Percentiles rank a stretch among this genome's conserved stretches.
phyloP scores from a whole-genome alignment of 2,113 vertebrate species.

The Heliornis fulica region DNA sequence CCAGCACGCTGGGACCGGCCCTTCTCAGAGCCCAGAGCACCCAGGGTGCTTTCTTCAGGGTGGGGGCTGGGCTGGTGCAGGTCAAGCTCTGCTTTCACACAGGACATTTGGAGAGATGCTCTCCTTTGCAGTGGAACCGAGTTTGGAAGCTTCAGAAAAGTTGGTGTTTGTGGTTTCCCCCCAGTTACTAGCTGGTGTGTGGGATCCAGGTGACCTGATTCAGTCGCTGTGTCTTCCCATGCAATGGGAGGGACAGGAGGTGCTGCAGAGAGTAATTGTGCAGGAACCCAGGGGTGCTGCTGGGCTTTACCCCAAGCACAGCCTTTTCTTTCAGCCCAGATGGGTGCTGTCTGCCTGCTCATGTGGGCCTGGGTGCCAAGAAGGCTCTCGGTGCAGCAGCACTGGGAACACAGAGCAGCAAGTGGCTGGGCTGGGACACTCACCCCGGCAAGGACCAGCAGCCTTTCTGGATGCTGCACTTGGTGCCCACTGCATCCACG shows the following conservation, averaged over 20 bases:
- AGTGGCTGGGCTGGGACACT: neutral
- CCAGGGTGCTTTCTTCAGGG: neutral
- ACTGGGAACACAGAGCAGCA: neutral
- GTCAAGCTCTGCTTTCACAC: neutral
- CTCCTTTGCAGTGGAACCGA: neutral
- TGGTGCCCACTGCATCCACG: neutral
- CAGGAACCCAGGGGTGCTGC: neutral
- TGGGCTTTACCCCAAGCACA: neutral
- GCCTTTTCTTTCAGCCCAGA: neutral
- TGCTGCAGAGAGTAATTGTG: neutral
- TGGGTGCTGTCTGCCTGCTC: neutral
- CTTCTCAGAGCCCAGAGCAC: neutral
- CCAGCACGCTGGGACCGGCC: rapidly evolving
- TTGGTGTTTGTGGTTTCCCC: neutral
- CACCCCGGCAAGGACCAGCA: neutral
- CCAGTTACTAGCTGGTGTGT: neutral
- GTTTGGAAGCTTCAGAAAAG: neutral
- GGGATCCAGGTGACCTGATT: neutral
- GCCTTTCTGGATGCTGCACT: neutral
- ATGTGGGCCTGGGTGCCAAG: neutral
- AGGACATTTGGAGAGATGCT: neutral
- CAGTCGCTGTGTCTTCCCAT: neutral
- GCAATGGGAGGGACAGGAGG: rapidly evolving
- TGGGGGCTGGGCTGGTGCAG: neutral
- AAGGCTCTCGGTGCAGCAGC: neutral